Evolutionary conservation across 2,797 vertebrate genomes (phyloP), one percentile per base, ranked within the genome.

Genomic region (Nyctalus aviator): DNA sequence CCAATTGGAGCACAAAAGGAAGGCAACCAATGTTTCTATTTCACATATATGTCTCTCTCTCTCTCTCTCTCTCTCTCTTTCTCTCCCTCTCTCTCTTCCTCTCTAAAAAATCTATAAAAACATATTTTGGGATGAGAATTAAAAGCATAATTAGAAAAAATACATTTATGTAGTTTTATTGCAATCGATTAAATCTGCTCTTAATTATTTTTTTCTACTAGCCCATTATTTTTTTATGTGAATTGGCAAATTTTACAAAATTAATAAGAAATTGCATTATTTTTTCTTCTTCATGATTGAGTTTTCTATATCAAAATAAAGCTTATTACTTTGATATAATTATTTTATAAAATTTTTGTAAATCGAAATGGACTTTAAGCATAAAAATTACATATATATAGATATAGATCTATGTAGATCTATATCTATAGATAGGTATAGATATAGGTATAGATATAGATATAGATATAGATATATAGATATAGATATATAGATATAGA

Each of bases 231-330:
- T 35, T 35, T 88, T n/a, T 77, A 44, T 32, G 2, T 71, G 25
- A 93, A 62, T n/a, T 72, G 6, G 11, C 14, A 82, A 48, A 81
- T 79, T 94, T 86, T 35, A 85, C 18, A 37, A 35, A 90, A 21
- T n/a, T 90, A 78, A 50, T 62, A 50, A 27, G 1, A 78, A 69
- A 46, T 46, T 21, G 15, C 11, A 30, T 78, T 86, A 10, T 17
- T 64, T 57, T 88, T 77, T 50, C 3, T 78, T 92, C 53, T 37
- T 18, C 68, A 53, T 48, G 44, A 78, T 13, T 78, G 6, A 62
- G 11, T 55, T 96, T 97, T 93, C 48, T 86, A 68, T 27, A 71
- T 53, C 20, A 69, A 77, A 44, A 88, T 15, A n/a, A 69, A 89
- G 46, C 32, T 78, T 57, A 68, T 89, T 93, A 57, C 3, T 50